A percentile compares a stretch with the other conserved stretches of the same genome.
These are phyloP conservation scores for Grallaria varia DNA, from an alignment of 2,113 vertebrate genomes.

Conservation along the genomic window DNA sequence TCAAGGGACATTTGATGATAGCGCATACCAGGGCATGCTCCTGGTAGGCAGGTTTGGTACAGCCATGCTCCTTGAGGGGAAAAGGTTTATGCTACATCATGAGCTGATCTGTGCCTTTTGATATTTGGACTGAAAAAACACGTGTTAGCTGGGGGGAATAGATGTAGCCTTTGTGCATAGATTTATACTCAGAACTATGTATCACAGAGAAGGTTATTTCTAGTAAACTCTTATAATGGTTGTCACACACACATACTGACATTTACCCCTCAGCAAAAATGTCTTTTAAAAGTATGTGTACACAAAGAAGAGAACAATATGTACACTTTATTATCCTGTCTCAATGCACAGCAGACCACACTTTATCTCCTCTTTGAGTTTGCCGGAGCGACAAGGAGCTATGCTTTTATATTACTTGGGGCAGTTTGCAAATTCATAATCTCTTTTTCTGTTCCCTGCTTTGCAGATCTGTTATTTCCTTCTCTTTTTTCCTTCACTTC, in stretches of 20 bases:
- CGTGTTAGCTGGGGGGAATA: neutral
- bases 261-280: neutral
- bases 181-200: neutral
- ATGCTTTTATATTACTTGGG: neutral
- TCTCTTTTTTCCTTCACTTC: neutral
- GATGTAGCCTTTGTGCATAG: neutral
- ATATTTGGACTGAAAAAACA: neutral
- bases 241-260: neutral
- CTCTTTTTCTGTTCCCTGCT: neutral
- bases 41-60: neutral
- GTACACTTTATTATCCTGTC: neutral
- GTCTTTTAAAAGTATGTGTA: neutral
- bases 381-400: neutral
- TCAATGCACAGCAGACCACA: neutral
- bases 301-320: neutral
- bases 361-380: neutral
- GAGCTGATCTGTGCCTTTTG: neutral
- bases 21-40: neutral
- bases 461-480: neutral
- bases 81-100: neutral
- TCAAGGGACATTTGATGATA: neutral
- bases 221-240: neutral
- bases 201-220: neutral
- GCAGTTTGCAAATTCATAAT: neutral
- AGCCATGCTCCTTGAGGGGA: rapidly evolving